Evolutionary conservation across 1,140 invertebrate genomes (phyloP), one percentile per base, ranked within the genome.

Genomic region (Cryptotermes secundus): DNA sequence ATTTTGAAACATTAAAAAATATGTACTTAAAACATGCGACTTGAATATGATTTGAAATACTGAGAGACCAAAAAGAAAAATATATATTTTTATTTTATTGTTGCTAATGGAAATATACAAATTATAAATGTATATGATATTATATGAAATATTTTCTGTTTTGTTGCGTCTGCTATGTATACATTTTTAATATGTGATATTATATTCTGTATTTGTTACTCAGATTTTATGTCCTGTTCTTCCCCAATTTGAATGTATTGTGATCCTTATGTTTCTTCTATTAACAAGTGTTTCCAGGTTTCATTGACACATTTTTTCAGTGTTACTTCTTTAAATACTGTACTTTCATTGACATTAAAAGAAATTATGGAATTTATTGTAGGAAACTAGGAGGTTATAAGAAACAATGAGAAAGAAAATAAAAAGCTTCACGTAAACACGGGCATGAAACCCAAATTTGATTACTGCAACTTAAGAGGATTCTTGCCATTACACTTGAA

Each of bases 241-340:
- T 31, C 59, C 31, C 16, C 19, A 72, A 4, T 72, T 72, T n/a
- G 26, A 72, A 72, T 31, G 31, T n/a, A 72, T 72, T 72, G 3
- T n/a, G 59, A 72, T 72, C 14, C 59, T 34, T 45, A 26, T 59
- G 83, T 84, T 84, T 84, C 19, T 31, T 80, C 42, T 16, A 72
- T 36, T 10, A 84, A 42, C 84, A 80, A 84, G 3, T 22, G 38
- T 35, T 38, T 45, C 84, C 84, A 84, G 19, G 59, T 65, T 34
- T n/a, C 45, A 82, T 45, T 36, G 16, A 84, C 84, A 31, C 42
- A 26, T 34, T 59, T 84, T 59, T 84, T 80, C 36, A 84, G 38
- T n/a, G 84, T 82, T 53, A 84, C 26, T 82, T 84, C 84, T 49
- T 84, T 38, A 79, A 84, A 84, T 34, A 84, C 80, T 7, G 81